Conservation (phyloP, 2,888 invertebrate genomes). For the Sepiola atlantica region DNA sequence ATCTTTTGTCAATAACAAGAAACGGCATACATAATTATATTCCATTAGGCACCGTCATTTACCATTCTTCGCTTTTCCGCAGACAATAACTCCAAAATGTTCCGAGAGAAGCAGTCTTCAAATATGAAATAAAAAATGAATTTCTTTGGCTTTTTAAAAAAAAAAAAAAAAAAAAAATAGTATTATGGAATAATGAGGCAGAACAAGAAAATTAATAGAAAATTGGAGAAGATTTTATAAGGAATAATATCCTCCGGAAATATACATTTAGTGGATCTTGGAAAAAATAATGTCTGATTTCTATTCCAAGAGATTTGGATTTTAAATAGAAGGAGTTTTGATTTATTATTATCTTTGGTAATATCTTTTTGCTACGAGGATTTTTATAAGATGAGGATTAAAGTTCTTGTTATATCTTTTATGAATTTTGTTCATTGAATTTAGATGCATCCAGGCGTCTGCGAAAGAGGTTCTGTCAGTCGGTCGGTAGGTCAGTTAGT, state of each 20-base stretch:
- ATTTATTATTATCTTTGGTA: background rate
- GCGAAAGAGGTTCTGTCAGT: too few relatives aligned
- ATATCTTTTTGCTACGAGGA: background rate
- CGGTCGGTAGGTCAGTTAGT: too few relatives aligned
- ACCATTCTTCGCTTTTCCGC: background rate
- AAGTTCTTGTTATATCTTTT: too few relatives aligned
- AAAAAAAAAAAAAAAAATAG: too few relatives aligned
- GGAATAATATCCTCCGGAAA: background rate
- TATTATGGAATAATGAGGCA: background rate
- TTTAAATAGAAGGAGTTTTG: background rate
- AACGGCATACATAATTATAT: background rate
- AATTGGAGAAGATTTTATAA: background rate
- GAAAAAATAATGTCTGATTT: background rate
- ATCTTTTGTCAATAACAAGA: slow-evolving; percentile 21
- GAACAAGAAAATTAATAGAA: background rate
- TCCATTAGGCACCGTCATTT: slow-evolving; percentile 21
- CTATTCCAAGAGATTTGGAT: background rate
- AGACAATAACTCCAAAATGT: background rate
- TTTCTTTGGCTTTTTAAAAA: background rate
- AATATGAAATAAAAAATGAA: slow-evolving; percentile 10
- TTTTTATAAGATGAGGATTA: background rate
- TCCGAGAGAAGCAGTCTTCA: background rate
- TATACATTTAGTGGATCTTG: background rate
- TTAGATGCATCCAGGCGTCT: too few relatives aligned
- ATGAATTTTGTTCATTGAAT: too few relatives aligned